Base-by-base conservation (phyloP, 2,888 invertebrate species). In the Panzeria rudis region DNA sequence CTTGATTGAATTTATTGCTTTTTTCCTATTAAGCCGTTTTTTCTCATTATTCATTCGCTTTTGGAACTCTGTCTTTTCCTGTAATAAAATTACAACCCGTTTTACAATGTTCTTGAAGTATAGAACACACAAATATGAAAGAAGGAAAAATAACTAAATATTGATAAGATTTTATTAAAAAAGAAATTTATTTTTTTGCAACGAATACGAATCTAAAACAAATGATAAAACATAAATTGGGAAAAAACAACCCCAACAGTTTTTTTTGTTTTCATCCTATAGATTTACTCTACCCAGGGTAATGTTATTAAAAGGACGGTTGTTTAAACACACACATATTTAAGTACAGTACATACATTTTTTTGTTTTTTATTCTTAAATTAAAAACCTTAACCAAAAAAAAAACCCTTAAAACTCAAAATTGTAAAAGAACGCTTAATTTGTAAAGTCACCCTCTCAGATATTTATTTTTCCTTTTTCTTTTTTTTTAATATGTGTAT, bases 361-460 rank as follows among this genome's bases (percentile, higher is more conserved):
- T 73, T 66, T 66, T 76, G 41, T 68, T 68, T 79, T 79, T 71
- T 54, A 52, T 79, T 44, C 75, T 82, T 68, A 69, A 82, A 76
- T 82, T 76, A 82, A 81, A 81, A 76, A 54, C 23, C 44, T 62
- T 35, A 69, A 29, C 73, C 17, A 47, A 56, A 72, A 64, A 66
- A 80, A 75, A 75, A 76, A 69, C 69, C 75, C 75, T 75, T 75
- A 75, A 81, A 81, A 81, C 44, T 82, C 32, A 82, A 82, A 82
- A 82, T 69, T 82, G 54, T 82, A 69, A 61, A 69, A 69, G 69
- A 82, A 82, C 75, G 68, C 62, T 82, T 82, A 76, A 82, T 75
- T 82, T 76, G 52, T 76, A 75, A 82, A 82, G 81, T 76, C 81
- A 82, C 81, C 81, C 81, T 75, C 75, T 76, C 62, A 47, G 41